These are phyloP conservation scores for Saccostrea glomerata DNA, from an alignment of 1,140 invertebrate genomes.

Conservation along the genomic window DNA sequence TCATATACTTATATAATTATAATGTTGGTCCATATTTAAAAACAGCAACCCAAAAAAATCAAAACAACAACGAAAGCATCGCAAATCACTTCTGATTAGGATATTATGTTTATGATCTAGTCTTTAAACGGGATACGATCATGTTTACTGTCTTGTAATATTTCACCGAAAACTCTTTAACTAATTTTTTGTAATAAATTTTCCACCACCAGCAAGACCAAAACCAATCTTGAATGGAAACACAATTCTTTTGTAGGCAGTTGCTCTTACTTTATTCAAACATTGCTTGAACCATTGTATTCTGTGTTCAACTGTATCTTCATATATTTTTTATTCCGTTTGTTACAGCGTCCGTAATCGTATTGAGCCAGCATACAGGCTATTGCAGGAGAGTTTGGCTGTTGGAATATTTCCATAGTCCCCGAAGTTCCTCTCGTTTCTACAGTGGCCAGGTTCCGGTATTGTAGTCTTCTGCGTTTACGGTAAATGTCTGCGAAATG, in stretches of 20 bases:
- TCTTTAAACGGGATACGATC: neutral
- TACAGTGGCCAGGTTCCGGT: neutral
- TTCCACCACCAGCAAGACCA: neutral
- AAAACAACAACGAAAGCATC: too few relatives aligned
- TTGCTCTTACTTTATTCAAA: neutral
- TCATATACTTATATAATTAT: too few relatives aligned
- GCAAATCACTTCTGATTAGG: too few relatives aligned
- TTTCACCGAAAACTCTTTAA: neutral
- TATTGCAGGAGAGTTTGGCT: neutral
- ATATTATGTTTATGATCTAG: too few relatives aligned
- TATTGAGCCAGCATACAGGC: neutral
- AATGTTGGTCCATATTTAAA: too few relatives aligned
- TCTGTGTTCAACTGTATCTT: neutral
- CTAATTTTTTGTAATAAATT: neutral
- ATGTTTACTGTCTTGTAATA: neutral
- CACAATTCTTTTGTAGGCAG: neutral
- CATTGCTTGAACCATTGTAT: neutral
- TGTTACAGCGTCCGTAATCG: neutral
- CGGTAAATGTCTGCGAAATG: neutral
- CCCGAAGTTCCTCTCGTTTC: neutral
- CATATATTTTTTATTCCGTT: neutral
- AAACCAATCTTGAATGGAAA: slow-evolving; percentile 8
- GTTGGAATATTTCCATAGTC: neutral
- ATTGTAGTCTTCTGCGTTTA: neutral
- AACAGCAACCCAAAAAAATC: too few relatives aligned